Base-by-base conservation (phyloP, 1,140 invertebrate genomes). In the Zaprionus inermis region DNA sequence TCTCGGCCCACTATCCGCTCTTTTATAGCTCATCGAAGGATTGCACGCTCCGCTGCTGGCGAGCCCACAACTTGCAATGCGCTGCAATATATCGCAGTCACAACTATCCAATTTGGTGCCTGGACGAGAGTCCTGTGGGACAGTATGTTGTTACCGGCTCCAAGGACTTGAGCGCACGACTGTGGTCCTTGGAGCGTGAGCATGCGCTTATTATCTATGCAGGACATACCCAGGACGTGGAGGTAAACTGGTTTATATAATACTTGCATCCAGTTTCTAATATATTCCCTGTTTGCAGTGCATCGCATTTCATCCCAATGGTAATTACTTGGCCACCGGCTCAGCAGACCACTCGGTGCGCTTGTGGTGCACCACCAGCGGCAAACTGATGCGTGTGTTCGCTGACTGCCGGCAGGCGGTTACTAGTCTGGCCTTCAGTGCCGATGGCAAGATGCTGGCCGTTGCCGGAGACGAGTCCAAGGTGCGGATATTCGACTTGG, bases 21-120 rank as follows among this genome's bases (percentile, higher is more conserved):
- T 91, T 97, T 38, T 92, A 97, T 54, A 96, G 96, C 20, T 95
- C 95, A 41, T 97, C 96, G 30, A 95, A 96, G 90, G 97, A 97
- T 91, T 94, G 93, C 61, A 96, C 95, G 38, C 95, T 97, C 94
- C 93, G 95, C 83, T 94, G 95, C 11, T 96, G 96, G 96, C 93
- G 94, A 71, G 92, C 96, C 0, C 93, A 94, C 41, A 95, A 95
- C 89, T 94, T 95, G 73, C 94, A 94, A 10, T 96, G 95, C 91
- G 95, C 94, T 11, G 94, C 95, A 46, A 93, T 96, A 73, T 96
- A 96, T 85, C 95, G 94, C 46, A 97, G 97, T 41, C 97, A 98
- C 91, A 95, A 95, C 79, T 96, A 96, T 90, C 96, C 97, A n/a
- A 95, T 98, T 44, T 98, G 97, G 96, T 96, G 96, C 92, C 93